Evolutionary conservation across 2,888 invertebrate species (phyloP).

Genomic region (Orchestes rusci): DNA sequence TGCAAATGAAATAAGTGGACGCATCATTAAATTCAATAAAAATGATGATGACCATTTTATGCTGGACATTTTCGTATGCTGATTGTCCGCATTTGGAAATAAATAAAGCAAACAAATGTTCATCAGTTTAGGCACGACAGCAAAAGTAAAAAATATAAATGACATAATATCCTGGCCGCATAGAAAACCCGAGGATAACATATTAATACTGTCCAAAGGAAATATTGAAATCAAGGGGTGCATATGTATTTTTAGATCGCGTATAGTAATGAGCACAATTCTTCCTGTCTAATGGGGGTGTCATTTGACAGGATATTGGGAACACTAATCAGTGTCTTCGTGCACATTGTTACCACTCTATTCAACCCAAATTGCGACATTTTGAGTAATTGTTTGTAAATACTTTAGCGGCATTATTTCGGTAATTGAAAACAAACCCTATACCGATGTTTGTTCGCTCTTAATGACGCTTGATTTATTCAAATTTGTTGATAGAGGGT

Average conservation of each 20-base stretch:
- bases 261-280: constrained; percentile 40
- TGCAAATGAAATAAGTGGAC: constrained; percentile 25
- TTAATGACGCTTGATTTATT: neutral
- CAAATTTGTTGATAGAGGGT: constrained; percentile 1
- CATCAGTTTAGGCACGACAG: constrained; percentile 29
- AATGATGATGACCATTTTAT: constrained; percentile 33
- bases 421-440: constrained; percentile 25
- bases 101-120: constrained; percentile 32
- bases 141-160: constrained; percentile 37
- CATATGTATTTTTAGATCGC: constrained; percentile 41
- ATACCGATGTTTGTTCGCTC: constrained; percentile 10
- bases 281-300: constrained; percentile 36
- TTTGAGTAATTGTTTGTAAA: constrained; percentile 26
- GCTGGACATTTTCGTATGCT: constrained; percentile 27
- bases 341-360: constrained; percentile 25
- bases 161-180: constrained; percentile 38
- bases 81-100: constrained; percentile 29
- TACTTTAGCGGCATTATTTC: constrained; percentile 19
- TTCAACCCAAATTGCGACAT: constrained; percentile 24
- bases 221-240: constrained; percentile 43
- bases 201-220: constrained; percentile 42
- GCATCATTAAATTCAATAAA: constrained; percentile 33
- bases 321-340: constrained; percentile 41
- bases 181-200: constrained; percentile 37
- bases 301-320: constrained; percentile 41